Evolutionary conservation across 2,888 invertebrate species (phyloP), one percentile per base, ranked within the genome.

Genomic region (Podotricha telesiphe): DNA sequence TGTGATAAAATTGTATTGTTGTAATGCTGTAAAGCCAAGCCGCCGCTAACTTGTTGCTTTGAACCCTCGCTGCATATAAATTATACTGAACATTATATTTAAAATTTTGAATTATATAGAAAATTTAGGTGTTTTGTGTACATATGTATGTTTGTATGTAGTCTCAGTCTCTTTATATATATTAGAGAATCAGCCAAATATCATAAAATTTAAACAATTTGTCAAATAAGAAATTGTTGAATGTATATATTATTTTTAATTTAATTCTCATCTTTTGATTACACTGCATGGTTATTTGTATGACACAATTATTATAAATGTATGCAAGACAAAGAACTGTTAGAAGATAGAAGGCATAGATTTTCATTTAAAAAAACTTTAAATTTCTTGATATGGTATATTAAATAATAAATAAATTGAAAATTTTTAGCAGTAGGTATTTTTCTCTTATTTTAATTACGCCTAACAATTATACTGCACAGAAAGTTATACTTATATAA

Each of bases 11-110:
- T 63, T 69, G 48, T n/a, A n/a, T n/a, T 71, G 62, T 62, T 59
- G 51, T 66, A 62, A 53, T 65, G 64, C n/a, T 45, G 55, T 64
- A 56, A 64, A 61, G 66, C 67, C 78, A 76, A 76, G 75, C 85
- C 84, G 85, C 85, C 85, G 83, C 85, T 83, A 72, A 83, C 84
- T 81, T 76, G 70, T 78, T 71, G 76, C 77, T 68, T 58, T 65
- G 6, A 8, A 42, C 65, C 50, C 53, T 17, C n/a, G 40, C 53
- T 63, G 62, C 28, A 56, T 40, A 34, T 34, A 61, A 47, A 53
- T n/a, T 22, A 45, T n/a, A 15, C 19, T 59, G 11, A 45, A 67
- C 58, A 47, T 67, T 48, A 53, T 47, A 59, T n/a, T 13, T 59
- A 11, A 53, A 37, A 59, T 45, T 37, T 63, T 68, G n/a, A 61